Percentiles rank a stretch among this genome's conserved stretches.
Evolutionary conservation across 1,140 invertebrate genomes (phyloP).

Genomic region (Caenorhabditis latens): DNA sequence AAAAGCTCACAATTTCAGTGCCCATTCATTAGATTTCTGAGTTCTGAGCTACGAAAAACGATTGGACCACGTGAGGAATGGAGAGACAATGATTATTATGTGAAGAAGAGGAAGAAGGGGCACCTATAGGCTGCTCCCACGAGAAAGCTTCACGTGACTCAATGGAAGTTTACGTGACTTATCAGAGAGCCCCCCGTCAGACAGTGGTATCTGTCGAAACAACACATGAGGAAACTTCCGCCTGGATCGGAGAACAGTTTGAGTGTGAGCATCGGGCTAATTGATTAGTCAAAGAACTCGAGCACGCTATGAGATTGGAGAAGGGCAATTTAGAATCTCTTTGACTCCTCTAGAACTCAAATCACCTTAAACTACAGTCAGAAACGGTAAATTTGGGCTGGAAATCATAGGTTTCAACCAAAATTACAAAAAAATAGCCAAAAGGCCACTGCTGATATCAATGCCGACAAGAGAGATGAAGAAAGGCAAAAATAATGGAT

Average conservation of each 20-base stretch:
- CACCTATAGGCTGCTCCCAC: not conserved
- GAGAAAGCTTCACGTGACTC: constrained; percentile 2
- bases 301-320: not conserved
- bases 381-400: not conserved
- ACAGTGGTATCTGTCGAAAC: not conserved
- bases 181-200: not conserved
- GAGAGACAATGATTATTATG: constrained; percentile 20
- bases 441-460: not conserved
- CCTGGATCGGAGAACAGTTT: constrained; percentile 16
- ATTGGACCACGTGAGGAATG: not conserved
- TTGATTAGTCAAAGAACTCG: not conserved
- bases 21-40: no score
- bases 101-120: not conserved
- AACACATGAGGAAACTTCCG: not conserved
- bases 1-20: no score
- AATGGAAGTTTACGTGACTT: constrained; percentile 48
- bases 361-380: not conserved
- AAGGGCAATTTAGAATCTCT: no score
- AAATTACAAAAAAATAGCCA: not conserved
- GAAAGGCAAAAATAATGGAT: constrained; percentile 6
- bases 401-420: not conserved
- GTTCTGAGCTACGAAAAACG: not conserved
- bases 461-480: not conserved
- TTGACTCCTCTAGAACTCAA: no score
- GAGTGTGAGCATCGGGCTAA: not conserved